A percentile compares a stretch with the other conserved stretches of the same genome.
Evolutionary conservation across 2,888 invertebrate species (phyloP).

Genomic region (Zaprionus bogoriensis): DNA sequence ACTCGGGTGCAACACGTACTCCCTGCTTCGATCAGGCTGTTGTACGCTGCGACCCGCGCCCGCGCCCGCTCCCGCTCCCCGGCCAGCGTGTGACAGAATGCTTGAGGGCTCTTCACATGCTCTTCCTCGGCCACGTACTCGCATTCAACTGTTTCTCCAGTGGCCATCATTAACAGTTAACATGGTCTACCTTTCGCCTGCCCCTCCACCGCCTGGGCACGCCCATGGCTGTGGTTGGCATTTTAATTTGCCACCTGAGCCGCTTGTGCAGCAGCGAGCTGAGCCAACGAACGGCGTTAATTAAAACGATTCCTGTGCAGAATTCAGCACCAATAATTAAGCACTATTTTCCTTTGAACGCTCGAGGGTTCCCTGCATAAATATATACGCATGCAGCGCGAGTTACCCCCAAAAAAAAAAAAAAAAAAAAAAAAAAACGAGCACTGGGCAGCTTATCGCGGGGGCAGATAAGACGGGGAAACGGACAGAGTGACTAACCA

Average conservation of each 20-base stretch:
- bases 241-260: conserved; percentile 51
- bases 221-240: conserved; percentile 56
- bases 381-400: no score
- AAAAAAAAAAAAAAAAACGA: background rate
- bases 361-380: background rate
- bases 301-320: conserved; percentile 44
- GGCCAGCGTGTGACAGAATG: conserved; percentile 31
- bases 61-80: background rate
- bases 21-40: background rate
- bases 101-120: conserved; percentile 30
- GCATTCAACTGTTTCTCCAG: conserved; percentile 14
- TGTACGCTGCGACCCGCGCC: background rate
- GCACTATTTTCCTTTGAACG: background rate
- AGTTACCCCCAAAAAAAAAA: no score
- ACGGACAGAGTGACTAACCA: background rate
- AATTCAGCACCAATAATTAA: conserved; percentile 22
- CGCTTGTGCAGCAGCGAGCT: conserved; percentile 3
- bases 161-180: conserved; percentile 40
- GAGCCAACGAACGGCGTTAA: conserved; percentile 21
- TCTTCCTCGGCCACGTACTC: conserved; percentile 31
- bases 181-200: background rate
- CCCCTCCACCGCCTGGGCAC: conserved; percentile 22
- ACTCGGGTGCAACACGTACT: conserved; percentile 51
- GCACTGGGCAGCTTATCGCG: background rate
- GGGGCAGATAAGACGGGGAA: background rate